These are phyloP conservation scores for Vicugna pacos DNA, from an alignment of 2,113 vertebrate species.

Conservation along the genomic window DNA sequence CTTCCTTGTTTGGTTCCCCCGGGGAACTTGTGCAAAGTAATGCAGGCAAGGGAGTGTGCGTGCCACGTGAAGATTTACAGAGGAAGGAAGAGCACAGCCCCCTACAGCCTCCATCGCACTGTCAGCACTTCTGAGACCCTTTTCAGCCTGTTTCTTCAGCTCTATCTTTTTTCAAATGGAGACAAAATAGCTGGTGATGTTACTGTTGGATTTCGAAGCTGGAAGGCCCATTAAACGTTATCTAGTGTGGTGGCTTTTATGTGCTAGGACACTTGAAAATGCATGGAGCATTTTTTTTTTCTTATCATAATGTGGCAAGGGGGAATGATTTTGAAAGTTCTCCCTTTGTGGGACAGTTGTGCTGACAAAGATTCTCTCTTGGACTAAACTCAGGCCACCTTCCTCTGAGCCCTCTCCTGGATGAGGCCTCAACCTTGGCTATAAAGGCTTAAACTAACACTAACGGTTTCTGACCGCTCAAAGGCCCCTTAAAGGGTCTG, in stretches of 20 bases:
- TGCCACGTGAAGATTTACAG: not conserved
- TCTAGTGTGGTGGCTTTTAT: not conserved
- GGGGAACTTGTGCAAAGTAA: not conserved
- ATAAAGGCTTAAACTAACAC: not conserved
- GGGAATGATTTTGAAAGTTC: not conserved
- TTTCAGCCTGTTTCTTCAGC: not conserved
- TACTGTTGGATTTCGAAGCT: not conserved
- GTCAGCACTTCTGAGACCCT: not conserved
- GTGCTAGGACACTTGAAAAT: not conserved
- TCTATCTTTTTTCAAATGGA: not conserved
- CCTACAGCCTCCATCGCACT: not conserved
- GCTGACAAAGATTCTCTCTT: not conserved
- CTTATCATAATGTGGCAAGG: not conserved
- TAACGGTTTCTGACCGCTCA: not conserved
- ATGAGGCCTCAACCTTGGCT: not conserved
- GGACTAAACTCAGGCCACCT: not conserved
- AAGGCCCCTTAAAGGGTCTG: not conserved
- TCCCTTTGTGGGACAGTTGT: not conserved
- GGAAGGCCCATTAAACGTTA: not conserved
- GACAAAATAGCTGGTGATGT: not conserved
- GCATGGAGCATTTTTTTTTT: not conserved
- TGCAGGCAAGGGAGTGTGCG: not conserved
- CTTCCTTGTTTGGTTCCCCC: not conserved
- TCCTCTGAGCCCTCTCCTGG: not conserved
- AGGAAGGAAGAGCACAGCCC: not conserved